These are phyloP conservation scores for Sebastes taczanowskii DNA, from an alignment of 2,797 vertebrate genomes.

Conservation along the genomic window DNA sequence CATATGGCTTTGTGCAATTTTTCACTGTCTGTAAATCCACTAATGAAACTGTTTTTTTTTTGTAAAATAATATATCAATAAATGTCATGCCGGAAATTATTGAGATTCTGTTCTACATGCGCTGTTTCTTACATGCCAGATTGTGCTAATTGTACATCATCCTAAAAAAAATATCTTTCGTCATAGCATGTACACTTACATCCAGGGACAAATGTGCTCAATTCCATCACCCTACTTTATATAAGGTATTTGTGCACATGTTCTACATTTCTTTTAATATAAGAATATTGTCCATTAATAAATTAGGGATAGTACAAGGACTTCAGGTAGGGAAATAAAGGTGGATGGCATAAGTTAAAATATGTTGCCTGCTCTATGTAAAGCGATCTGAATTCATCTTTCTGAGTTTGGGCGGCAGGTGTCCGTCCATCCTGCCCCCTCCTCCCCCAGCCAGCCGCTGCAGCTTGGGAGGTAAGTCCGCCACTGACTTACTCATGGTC, in stretches of 20 bases:
- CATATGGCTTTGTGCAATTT: slow-evolving; percentile 83
- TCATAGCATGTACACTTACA: slow-evolving; percentile 80
- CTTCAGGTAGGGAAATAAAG: slow-evolving; percentile 50
- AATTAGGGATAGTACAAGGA: slow-evolving; percentile 75
- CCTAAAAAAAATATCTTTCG: slow-evolving; percentile 78
- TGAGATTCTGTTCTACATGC: slow-evolving; percentile 93
- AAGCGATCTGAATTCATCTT: slow-evolving; percentile 99
- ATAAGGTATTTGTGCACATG: slow-evolving; percentile 78
- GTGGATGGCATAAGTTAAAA: slow-evolving; percentile 59
- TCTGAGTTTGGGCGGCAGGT: slow-evolving; percentile 96
- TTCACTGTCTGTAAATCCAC: slow-evolving; percentile 71
- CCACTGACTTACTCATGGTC: slow-evolving; percentile 97
- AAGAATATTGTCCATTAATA: slow-evolving; percentile 82
- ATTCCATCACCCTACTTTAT: slow-evolving; percentile 76
- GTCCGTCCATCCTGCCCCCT: slow-evolving; percentile 92
- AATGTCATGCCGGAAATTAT: slow-evolving; percentile 92
- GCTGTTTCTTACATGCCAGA: slow-evolving; percentile 90
- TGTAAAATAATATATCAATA: slow-evolving; percentile 89
- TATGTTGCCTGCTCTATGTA: slow-evolving; percentile 84
- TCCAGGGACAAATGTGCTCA: slow-evolving; percentile 79
- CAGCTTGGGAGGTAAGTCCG: slow-evolving; percentile 97
- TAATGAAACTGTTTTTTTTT: slow-evolving; percentile 84
- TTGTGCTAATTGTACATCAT: slow-evolving; percentile 86
- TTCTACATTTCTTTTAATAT: slow-evolving; percentile 77
- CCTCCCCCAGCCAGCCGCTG: slow-evolving; percentile 92